These are phyloP conservation scores for Dorcus hopei DNA, from an alignment of 2,888 invertebrate species.

Conservation along the genomic window DNA sequence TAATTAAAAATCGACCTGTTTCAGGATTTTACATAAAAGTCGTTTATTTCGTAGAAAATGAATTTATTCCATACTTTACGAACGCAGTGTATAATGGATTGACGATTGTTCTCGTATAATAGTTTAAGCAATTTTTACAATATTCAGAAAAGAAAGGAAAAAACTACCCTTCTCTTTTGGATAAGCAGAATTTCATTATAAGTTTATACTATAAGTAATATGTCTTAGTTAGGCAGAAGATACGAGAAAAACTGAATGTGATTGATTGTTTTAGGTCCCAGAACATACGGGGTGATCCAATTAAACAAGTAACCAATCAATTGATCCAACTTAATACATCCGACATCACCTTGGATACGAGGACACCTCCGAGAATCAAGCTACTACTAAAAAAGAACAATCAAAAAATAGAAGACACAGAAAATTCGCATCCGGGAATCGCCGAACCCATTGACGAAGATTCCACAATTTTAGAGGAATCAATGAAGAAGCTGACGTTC, in stretches of 20 bases:
- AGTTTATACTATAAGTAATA: too few relatives aligned
- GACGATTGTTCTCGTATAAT: too few relatives aligned
- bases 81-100: too few relatives aligned
- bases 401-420: conserved; percentile 27
- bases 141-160: too few relatives aligned
- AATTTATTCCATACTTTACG: too few relatives aligned
- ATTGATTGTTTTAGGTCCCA: conserved; percentile 21
- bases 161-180: too few relatives aligned
- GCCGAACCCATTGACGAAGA: conserved; percentile 44
- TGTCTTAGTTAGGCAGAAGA: too few relatives aligned
- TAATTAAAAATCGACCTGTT: too few relatives aligned
- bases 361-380: conserved; percentile 63
- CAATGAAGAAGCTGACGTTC: conserved; percentile 41
- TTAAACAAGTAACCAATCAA: conserved; percentile 59
- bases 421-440: conserved; percentile 58
- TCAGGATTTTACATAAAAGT: too few relatives aligned
- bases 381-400: conserved; percentile 42
- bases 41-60: too few relatives aligned
- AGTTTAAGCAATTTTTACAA: too few relatives aligned
- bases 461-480: conserved; percentile 34
- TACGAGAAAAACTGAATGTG: not conserved
- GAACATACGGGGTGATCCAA: conserved; percentile 54
- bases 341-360: conserved; percentile 56
- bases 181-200: too few relatives aligned
- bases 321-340: conserved; percentile 52